A percentile compares a stretch with the other conserved stretches of the same genome.
Evolutionary conservation across 2,113 vertebrate genomes (phyloP).

Genomic region (Notothenia coriiceps): DNA sequence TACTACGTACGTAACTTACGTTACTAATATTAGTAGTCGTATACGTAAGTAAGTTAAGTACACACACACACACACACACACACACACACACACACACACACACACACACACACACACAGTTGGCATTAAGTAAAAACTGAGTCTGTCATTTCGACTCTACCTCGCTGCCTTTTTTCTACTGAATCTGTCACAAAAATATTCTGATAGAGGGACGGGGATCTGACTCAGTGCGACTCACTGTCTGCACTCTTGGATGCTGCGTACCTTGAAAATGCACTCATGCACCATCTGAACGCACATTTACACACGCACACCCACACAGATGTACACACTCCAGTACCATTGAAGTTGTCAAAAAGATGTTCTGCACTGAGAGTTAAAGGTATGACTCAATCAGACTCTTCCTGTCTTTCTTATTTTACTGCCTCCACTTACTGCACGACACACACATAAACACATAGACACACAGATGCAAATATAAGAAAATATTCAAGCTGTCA

Average conservation of each 20-base stretch:
- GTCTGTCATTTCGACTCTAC: constrained; percentile 51
- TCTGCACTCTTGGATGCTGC: constrained; percentile 20
- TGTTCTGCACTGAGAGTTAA: constrained; percentile 49
- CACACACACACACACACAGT: background rate
- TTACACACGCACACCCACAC: background rate
- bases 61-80: background rate
- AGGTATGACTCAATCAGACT: constrained; percentile 62
- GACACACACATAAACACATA: constrained; percentile 9
- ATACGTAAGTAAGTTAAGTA: too few species aligned
- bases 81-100: background rate
- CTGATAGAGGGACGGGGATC: constrained; percentile 42
- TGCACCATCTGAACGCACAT: constrained; percentile 18
- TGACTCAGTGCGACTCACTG: constrained; percentile 64
- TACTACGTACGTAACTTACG: too few species aligned
- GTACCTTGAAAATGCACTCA: constrained; percentile 35
- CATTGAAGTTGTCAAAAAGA: constrained; percentile 68
- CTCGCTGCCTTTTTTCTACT: constrained; percentile 34
- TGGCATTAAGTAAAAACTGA: constrained; percentile 48
- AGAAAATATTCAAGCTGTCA: constrained; percentile 24
- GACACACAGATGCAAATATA: background rate
- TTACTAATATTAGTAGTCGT: too few species aligned
- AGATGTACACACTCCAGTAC: constrained; percentile 6
- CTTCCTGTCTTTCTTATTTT: constrained; percentile 37
- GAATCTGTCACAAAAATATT: constrained; percentile 70
- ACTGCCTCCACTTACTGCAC: background rate